Conservation (phyloP, 2,797 vertebrate species). For the Saguinus oedipus region DNA sequence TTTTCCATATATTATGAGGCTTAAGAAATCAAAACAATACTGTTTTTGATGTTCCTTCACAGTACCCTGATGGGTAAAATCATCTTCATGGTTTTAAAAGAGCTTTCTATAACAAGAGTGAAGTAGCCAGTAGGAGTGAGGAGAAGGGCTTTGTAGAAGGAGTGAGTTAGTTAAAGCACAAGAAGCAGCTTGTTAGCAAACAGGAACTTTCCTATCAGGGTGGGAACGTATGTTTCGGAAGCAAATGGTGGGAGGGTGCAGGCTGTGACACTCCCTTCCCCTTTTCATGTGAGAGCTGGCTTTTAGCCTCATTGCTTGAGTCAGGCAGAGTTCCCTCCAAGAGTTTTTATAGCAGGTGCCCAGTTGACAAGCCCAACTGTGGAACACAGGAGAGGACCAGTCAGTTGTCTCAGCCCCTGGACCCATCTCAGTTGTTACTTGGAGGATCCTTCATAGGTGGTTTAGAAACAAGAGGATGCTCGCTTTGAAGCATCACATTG, state of each 20-base stretch:
- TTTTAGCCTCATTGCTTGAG: neutral
- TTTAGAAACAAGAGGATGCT: neutral
- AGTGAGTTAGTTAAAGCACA: slow-evolving; percentile 31
- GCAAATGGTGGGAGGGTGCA: neutral
- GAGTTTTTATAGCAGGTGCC: neutral
- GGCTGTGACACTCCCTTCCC: neutral
- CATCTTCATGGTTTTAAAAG: neutral
- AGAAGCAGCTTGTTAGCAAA: slow-evolving; percentile 5
- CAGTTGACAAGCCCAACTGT: neutral
- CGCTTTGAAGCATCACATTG: neutral
- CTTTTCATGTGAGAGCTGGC: neutral
- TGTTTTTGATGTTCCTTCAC: neutral
- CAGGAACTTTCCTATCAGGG: neutral
- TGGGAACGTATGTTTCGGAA: neutral
- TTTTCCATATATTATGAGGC: neutral
- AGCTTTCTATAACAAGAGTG: neutral
- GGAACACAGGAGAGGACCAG: neutral
- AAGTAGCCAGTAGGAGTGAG: neutral
- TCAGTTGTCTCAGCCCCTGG: neutral
- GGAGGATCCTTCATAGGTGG: neutral
- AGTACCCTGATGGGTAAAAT: neutral
- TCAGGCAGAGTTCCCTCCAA: rapidly evolving
- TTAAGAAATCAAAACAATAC: slow-evolving; percentile 4
- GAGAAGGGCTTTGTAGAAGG: neutral
- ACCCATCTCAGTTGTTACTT: neutral